Percentiles rank a stretch among this genome's conserved stretches.
Conservation (phyloP, 2,113 vertebrate species). For the Caranx ignobilis region DNA sequence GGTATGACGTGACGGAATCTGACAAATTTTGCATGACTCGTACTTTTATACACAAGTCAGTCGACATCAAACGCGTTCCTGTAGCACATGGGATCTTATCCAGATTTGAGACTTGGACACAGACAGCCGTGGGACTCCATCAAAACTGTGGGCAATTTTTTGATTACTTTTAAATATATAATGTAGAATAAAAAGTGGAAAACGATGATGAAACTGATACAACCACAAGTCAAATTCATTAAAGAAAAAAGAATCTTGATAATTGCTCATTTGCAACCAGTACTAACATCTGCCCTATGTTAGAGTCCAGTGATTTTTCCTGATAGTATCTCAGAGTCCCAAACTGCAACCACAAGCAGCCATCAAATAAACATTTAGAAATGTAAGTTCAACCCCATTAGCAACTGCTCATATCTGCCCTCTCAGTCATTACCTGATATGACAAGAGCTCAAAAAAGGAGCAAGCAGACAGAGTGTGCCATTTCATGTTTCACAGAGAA, state of each 20-base stretch:
- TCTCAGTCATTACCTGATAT: neutral
- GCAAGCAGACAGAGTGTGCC: too few relatives aligned
- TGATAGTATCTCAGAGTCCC: too few relatives aligned
- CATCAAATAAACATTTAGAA: neutral
- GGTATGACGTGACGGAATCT: neutral
- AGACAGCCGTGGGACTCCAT: neutral
- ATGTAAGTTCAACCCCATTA: neutral
- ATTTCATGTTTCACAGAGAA: neutral
- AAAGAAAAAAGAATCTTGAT: too few relatives aligned
- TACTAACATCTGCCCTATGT: too few relatives aligned
- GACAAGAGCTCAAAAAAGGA: neutral
- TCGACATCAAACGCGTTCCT: neutral
- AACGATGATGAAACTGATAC: neutral
- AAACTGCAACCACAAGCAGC: too few relatives aligned
- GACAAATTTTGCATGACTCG: too few relatives aligned
- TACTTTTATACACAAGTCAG: neutral
- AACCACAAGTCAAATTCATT: too few relatives aligned
- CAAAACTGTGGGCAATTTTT: too few relatives aligned
- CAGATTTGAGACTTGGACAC: neutral
- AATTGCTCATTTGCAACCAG: too few relatives aligned
- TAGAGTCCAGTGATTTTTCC: too few relatives aligned
- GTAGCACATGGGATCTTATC: neutral
- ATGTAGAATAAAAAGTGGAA: too few relatives aligned
- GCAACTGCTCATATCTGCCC: neutral
- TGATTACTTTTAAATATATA: too few relatives aligned